Conservation (phyloP, 2,113 vertebrate genomes). For the Rutilus rutilus region DNA sequence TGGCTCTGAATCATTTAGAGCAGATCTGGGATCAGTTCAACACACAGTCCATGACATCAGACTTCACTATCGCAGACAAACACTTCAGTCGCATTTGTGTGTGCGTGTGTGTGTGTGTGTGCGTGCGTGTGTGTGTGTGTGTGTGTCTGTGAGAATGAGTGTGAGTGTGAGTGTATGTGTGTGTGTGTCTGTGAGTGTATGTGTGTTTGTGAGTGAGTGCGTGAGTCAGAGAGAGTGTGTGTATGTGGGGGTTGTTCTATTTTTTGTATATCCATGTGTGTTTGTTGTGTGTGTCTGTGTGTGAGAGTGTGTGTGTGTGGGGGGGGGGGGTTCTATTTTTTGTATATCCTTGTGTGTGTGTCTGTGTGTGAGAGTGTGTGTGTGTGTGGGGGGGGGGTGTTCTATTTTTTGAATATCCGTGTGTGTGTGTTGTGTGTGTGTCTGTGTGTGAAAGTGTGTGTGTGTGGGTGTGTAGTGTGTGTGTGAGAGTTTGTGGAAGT, state of each 20-base stretch:
- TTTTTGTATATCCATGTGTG: too few relatives aligned
- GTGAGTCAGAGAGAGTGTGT: too few relatives aligned
- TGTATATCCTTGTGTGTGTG: too few relatives aligned
- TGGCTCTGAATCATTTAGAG: constrained; percentile 56
- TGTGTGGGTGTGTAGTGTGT: neutral
- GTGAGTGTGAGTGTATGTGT: neutral
- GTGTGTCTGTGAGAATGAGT: too few relatives aligned
- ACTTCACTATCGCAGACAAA: neutral
- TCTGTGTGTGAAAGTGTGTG: neutral
- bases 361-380: constrained; percentile 15
- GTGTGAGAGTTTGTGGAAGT: too few relatives aligned
- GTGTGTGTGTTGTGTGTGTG: too few relatives aligned
- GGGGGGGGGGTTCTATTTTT: too few relatives aligned
- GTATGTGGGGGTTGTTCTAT: too few relatives aligned
- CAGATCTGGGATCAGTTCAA: constrained; percentile 36
- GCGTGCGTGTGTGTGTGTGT: neutral
- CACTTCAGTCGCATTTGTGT: neutral
- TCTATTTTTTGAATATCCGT: too few relatives aligned
- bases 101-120: neutral
- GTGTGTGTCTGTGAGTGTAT: neutral
- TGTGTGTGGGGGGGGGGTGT: neutral
- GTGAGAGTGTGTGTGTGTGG: neutral
- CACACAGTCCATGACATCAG: constrained; percentile 31
- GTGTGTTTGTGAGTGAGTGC: neutral
- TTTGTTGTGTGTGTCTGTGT: neutral